These are phyloP conservation scores for Taxidea taxus DNA, from an alignment of 2,113 vertebrate species.

Conservation along the genomic window DNA sequence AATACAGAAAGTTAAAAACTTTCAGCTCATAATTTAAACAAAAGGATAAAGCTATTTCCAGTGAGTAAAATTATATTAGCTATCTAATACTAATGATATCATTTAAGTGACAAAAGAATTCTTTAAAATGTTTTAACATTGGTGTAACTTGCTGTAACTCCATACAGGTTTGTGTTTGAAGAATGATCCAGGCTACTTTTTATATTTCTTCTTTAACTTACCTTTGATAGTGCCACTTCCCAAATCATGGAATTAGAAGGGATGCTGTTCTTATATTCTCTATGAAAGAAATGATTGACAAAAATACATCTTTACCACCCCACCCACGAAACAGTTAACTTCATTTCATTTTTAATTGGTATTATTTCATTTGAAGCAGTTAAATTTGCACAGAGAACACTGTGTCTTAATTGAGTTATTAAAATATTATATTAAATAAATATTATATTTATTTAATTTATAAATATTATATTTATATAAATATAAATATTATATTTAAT, in stretches of 20 bases:
- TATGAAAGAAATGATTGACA: neutral
- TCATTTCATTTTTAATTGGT: constrained; percentile 30
- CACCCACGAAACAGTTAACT: neutral
- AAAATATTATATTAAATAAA: too few relatives aligned
- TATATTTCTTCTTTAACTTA: neutral
- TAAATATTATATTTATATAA: too few relatives aligned
- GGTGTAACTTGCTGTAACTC: neutral
- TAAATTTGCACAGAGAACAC: neutral
- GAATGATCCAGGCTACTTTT: neutral
- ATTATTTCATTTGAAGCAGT: neutral
- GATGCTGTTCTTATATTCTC: neutral
- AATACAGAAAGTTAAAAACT: neutral
- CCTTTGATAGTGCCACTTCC: neutral
- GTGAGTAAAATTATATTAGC: neutral
- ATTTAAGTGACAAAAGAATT: neutral
- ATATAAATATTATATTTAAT: too few relatives aligned
- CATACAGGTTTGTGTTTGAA: neutral
- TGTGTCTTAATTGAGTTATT: neutral
- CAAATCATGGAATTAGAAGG: neutral
- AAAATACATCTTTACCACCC: neutral
- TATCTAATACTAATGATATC: neutral
- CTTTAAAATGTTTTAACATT: neutral
- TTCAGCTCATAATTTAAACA: neutral
- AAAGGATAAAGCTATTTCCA: neutral
- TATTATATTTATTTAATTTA: too few relatives aligned